Conservation (phyloP, 2,113 vertebrate genomes). For the Hemicordylus capensis region DNA sequence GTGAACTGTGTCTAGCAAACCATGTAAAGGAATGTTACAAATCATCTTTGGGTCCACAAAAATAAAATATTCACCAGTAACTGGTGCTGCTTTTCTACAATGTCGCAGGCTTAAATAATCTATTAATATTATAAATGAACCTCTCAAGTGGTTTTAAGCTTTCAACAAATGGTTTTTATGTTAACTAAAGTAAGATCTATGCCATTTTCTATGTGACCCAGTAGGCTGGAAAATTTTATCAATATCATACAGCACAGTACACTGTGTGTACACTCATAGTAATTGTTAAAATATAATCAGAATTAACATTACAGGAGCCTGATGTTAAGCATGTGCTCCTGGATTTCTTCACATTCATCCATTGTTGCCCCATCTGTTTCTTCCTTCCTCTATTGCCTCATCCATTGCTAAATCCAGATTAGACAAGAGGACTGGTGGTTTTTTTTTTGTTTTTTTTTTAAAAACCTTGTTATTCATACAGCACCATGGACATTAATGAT, state of each 20-base stretch:
- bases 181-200: background rate
- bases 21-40: conserved; percentile 32
- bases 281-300: background rate
- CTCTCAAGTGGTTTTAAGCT: background rate
- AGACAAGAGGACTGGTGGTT: too few species aligned
- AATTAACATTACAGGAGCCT: background rate
- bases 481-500: too few species aligned
- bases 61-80: conserved; percentile 5
- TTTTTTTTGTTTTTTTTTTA: too few species aligned
- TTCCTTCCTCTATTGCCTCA: background rate
- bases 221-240: background rate
- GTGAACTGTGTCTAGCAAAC: conserved; percentile 60
- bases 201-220: background rate
- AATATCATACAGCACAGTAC: background rate
- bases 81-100: background rate
- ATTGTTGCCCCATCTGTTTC: background rate
- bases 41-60: conserved; percentile 24
- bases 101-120: conserved; percentile 10
- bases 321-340: background rate
- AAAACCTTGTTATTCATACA: too few species aligned
- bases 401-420: too few species aligned
- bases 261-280: background rate
- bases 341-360: background rate
- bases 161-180: background rate
- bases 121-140: background rate